Base-by-base conservation (phyloP, 2,888 invertebrate genomes). In the Dicyrtoma fusca region DNA sequence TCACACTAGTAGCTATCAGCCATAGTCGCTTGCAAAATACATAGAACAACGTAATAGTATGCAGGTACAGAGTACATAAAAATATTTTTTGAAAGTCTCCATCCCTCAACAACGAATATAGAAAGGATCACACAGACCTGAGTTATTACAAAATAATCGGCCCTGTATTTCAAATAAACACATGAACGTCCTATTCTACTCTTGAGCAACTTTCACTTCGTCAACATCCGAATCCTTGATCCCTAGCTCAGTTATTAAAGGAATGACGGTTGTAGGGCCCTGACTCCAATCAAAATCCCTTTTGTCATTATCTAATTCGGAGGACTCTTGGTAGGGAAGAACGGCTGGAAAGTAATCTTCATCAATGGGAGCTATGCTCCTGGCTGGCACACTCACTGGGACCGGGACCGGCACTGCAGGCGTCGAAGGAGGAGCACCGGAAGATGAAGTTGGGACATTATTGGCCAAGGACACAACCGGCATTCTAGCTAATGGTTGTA, bases 171-270 rank as follows among this genome's bases (percentile, higher is more conserved):
- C n/a, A n/a, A n/a, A n/a, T n/a, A n/a, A n/a, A n/a, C n/a, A n/a
- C n/a, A n/a, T n/a, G n/a, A n/a, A n/a, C 34, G 34, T 34, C 34
- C 34, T 34, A 34, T 34, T 34, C 8, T 34, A 34, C 34, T 34
- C 34, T 5, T 34, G 3, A 34, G 34, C 8, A 8, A 8, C 34
- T 34, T 64, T 49, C 6, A 14, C 1, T n/a, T 63, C 62, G 21
- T 70, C 71, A 25, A 21, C 45, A 23, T 65, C 65, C 8, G 71
- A 21, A 62, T 79, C 76, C 70, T 80, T 80, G 6, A 81, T 75
- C 6, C 81, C 81, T n/a, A 81, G 64, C 23, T 80, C 81, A 8
- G 81, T 81, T 14, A 81, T 80, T 2, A 81, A 69, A 5, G 81
- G 81, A 42, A 81, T 80, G 1, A 77, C 80, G 2, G 80, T 81